Evolutionary conservation across 2,797 vertebrate species (phyloP).

Genomic region (Paguma larvata): DNA sequence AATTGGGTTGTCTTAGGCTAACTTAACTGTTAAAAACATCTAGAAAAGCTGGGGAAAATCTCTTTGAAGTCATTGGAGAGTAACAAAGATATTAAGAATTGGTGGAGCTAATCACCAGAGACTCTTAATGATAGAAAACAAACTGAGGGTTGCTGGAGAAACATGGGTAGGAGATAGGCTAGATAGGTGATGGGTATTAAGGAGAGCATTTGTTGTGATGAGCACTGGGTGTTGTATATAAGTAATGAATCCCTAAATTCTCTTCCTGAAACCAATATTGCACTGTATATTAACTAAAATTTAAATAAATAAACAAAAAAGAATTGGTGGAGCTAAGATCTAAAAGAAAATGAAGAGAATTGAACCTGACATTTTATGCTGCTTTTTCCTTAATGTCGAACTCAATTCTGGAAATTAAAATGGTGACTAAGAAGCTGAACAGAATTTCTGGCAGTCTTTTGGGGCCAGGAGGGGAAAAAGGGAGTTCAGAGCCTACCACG

Average conservation of each 20-base stretch:
- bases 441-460: background rate
- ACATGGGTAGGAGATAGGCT: no score
- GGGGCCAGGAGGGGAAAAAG: background rate
- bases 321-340: background rate
- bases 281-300: no score
- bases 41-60: background rate
- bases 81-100: background rate
- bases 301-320: no score
- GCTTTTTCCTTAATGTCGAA: conserved; percentile 1
- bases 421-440: background rate
- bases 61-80: background rate
- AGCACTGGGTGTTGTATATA: no score
- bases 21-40: background rate
- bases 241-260: no score
- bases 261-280: no score
- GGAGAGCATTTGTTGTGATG: no score
- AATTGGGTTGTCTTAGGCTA: background rate
- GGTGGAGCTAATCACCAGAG: background rate
- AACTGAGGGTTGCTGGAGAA: no score
- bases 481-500: background rate
- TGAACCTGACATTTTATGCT: background rate
- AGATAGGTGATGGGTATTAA: no score
- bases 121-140: no score
- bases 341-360: background rate
- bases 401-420: background rate